Evolutionary conservation across 2,888 invertebrate genomes (phyloP), one percentile per base, ranked within the genome.

Genomic region (Melitaea athalia): DNA sequence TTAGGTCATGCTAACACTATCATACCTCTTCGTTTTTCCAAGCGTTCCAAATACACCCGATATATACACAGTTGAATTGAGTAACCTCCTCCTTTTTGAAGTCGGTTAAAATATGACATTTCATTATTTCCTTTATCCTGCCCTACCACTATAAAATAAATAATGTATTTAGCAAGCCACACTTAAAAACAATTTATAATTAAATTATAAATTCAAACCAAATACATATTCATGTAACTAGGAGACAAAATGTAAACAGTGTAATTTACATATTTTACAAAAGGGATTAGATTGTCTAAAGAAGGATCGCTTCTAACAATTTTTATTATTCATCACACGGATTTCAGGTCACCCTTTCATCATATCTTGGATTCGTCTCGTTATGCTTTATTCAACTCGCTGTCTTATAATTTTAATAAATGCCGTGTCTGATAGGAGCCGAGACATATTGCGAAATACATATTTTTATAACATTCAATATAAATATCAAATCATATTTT

Each of bases 301-400:
- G 74, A 81, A 80, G 78, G 81, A 81, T 82, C 82, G 73, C 72
- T 71, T 68, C 76, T 74, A 73, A 74, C 78, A 76, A 82, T 82
- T 86, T 88, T 88, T 87, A 88, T 87, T 86, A 87, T 87, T 88
- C 89, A 89, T 91, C 86, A 88, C 82, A 75, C 77, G 75, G 77
- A 79, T 81, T 78, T 78, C 76, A 74, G 71, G 74, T 75, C 86
- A 74, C 75, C 87, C 89, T 89, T 86, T 90, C 88, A 90, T 90
- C 84, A 82, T 75, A 73, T 74, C 64, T 78, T 71, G 57, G 42
- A 77, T 75, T 77, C 76, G 68, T 64, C 71, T 79, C 81, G 71
- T 71, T 89, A 89, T 81, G 82, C 76, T 83, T 84, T 85, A 89
- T 89, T 89, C 89, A 89, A 77, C 71, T 76, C 78, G 76, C 77